These are phyloP conservation scores for Lerema accius DNA, from an alignment of 1,140 invertebrate genomes.

Conservation along the genomic window DNA sequence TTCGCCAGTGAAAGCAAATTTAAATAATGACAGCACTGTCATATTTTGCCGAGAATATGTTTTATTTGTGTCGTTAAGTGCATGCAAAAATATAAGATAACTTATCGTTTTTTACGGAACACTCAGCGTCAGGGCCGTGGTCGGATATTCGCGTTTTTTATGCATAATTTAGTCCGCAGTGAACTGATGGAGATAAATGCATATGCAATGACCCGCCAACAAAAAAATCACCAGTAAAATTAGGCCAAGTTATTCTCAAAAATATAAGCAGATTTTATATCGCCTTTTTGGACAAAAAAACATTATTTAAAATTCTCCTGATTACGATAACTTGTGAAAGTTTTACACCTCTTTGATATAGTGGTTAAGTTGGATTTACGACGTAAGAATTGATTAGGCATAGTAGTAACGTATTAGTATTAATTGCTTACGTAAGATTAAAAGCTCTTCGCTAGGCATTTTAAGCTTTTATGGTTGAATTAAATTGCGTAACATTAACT, in stretches of 20 bases:
- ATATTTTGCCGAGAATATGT: constrained; percentile 1
- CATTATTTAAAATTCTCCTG: constrained; percentile 53
- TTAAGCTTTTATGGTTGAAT: constrained; percentile 12
- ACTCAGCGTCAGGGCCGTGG: constrained; percentile 28
- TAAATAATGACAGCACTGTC: constrained; percentile 3
- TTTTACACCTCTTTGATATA: constrained; percentile 37
- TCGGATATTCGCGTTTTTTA: constrained; percentile 42
- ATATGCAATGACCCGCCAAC: constrained; percentile 48
- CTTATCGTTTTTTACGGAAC: constrained; percentile 34
- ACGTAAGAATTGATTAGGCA: constrained; percentile 14
- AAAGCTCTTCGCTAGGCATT: constrained; percentile 11
- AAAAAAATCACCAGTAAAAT: constrained; percentile 62
- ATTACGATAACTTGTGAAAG: constrained; percentile 56
- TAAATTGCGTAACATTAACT: no score
- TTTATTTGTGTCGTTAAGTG: constrained; percentile 9
- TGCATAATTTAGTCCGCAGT: constrained; percentile 61
- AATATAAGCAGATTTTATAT: constrained; percentile 47
- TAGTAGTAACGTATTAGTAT: neutral
- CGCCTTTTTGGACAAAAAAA: constrained; percentile 43
- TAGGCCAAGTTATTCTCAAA: constrained; percentile 60
- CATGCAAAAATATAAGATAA: constrained; percentile 14
- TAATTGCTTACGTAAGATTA: constrained; percentile 26
- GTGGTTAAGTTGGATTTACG: constrained; percentile 24
- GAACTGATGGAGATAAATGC: constrained; percentile 70
- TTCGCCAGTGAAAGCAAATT: no score